Evolutionary conservation across 1,140 invertebrate species (phyloP), one percentile per base, ranked within the genome.

Genomic region (Asobara japonica): DNA sequence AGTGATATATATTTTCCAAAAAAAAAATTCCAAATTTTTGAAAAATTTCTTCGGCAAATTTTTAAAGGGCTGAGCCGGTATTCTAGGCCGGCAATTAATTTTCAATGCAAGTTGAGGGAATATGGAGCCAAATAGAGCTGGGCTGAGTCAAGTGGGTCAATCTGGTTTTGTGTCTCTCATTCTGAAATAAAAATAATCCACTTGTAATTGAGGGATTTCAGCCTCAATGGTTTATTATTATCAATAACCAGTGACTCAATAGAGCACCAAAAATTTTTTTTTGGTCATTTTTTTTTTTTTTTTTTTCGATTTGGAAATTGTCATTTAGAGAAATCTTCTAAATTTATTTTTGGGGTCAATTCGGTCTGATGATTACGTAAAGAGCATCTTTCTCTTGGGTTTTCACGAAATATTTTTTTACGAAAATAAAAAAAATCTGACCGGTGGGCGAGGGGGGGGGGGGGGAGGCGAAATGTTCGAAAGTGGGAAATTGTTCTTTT

Each of bases 1-100:
- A 86, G 84, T 86, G 0, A 41, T 5, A 22, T n/a, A n/a, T n/a
- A 36, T 20, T 13, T 16, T 18, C 5, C 3, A 48, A 13, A 13
- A 48, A 16, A 13, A 18, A 27, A 48, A 20, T 65, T 33, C 30
- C 2, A 27, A 18, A 16, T 60, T 69, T n/a, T 10, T 8, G 36
- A n/a, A 38, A 1, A 38, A 13, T 38, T 38, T 7, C 36, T n/a
- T 38, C 8, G 36, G 36, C 10, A 7, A n/a, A 38, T 38, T 38
- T 38, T 38, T 38, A n/a, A n/a, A n/a, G n/a, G n/a, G n/a, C n/a
- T n/a, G n/a, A n/a, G n/a, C n/a, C n/a, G n/a, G n/a, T n/a, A n/a
- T n/a, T n/a, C n/a, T n/a, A n/a, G n/a, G n/a, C n/a, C n/a, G n/a
- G n/a, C n/a, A n/a, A n/a, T n/a, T 6, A 10, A n/a, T 66, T 25